Base-by-base conservation (phyloP, 2,113 vertebrate genomes). In the Erinaceus europaeus region DNA sequence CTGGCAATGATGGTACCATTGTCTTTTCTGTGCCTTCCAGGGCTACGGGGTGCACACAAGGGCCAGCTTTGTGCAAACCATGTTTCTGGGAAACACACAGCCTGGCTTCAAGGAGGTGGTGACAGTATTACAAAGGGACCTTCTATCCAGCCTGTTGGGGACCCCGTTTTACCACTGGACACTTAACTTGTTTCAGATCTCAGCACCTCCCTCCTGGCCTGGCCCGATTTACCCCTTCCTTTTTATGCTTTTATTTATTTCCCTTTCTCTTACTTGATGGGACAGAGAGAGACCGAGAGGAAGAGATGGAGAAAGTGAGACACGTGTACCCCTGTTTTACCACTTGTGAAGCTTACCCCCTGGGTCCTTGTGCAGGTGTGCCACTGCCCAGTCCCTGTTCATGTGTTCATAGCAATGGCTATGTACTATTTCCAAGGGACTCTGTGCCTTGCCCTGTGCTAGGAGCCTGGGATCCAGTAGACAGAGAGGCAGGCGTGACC, bases 11-110 rank as follows among this genome's bases (percentile, higher is more conserved):
- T 3, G 14, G 74, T 59, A 13, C 72, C 62, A 40, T 34, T 81
- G 84, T 74, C 86, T 88, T 65, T 82, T 72, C 67, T 32, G 61
- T 38, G 77, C 61, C 82, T 90, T 71, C 20, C 78, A 79, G 67
- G 64, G 68, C 29, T 34, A 42, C 2, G 0, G 25, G 6, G 17
- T 10, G 6, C 65, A 59, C 42, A 75, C 44, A 73, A 62, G 50
- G 36, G 27, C 57, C 10, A 36, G 61, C 48, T 76, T 64, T 81
- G 44, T 44, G 79, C 17, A 36, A 29, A 32, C 21, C 9, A 9
- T 29, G 52, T 25, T 65, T 55, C 77, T 72, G 17, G 73, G 77
- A 83, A 80, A 52, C 55, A 32, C 0, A 20, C 3, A 62, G 32
- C 32, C 23, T 64, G 32, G 20, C 55, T 23, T 65, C 29, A 15